Conservation (phyloP, 2,113 vertebrate genomes). For the zebrafish (Danio rerio) region GRCz12tu NC_133196.1:17385001-17385500, state of each 20-base stretch:
- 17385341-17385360: constrained; percentile 87
- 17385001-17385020: constrained; percentile 44
- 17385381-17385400: constrained; percentile 80
- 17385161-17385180: constrained; percentile 34
- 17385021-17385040: constrained; percentile 35
- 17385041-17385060: constrained; percentile 53
- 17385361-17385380: constrained; percentile 80
- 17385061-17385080: constrained; percentile 44
- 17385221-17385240: constrained; percentile 46
- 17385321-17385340: constrained; percentile 85
- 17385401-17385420: constrained; percentile 65
- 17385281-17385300: constrained; percentile 62
- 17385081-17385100: constrained; percentile 25
- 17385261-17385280: constrained; percentile 74
- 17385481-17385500: constrained; percentile 80
- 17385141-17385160: constrained; percentile 52
- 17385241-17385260: constrained; percentile 59
- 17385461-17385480: constrained; percentile 85
- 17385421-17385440: constrained; percentile 79
- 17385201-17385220: constrained; percentile 40
- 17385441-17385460: constrained; percentile 86
- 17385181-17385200: constrained; percentile 55
- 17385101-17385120: constrained; percentile 18
- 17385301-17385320: constrained; percentile 78
- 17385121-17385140: constrained; percentile 20